Base-by-base conservation (phyloP, 1,140 invertebrate genomes). In the Aphis gossypii region DNA sequence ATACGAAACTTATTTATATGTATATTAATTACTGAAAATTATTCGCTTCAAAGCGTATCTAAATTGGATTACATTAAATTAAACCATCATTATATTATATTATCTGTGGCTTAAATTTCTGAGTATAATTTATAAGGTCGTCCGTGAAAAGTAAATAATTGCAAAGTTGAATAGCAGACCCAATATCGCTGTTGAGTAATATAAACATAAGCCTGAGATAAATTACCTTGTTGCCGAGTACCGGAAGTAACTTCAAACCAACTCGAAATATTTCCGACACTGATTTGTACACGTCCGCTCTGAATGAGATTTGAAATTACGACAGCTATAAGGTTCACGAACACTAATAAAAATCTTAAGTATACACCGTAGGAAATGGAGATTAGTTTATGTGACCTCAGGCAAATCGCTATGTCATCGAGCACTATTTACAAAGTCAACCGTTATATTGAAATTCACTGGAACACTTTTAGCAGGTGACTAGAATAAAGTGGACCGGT, bases 121-220 rank as follows among this genome's bases (percentile, higher is more conserved):
- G 30, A 2, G 60, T 76, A 76, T 76, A n/a, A 76, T 76, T 76
- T 76, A n/a, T n/a, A 18, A 76, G 30, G 30, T n/a, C 60, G 30
- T n/a, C 60, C 14, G 60, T n/a, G 60, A 76, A 76, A 76, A 76
- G 60, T 76, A 76, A 76, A 76, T 76, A 76, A 76, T 76, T 76
- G 14, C 14, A 18, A 76, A 76, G 60, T 76, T n/a, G 60, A 76
- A 35, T 76, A 76, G n/a, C 30, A n/a, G 14, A 76, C 60, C 60
- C 30, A 6, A 76, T 76, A 76, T 76, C 4, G n/a, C 60, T 76
- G 60, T 76, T n/a, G 14, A 35, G 60, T 76, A 76, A n/a, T 76
- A 76, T 76, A 76, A 76, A 76, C 30, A 76, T 76, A 35, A 76
- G 14, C 60, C 30, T n/a, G 30, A n/a, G 60, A 76, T 76, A 76